Evolutionary conservation across 2,797 vertebrate genomes (phyloP).

Genomic region (Acropternis orthonyx): DNA sequence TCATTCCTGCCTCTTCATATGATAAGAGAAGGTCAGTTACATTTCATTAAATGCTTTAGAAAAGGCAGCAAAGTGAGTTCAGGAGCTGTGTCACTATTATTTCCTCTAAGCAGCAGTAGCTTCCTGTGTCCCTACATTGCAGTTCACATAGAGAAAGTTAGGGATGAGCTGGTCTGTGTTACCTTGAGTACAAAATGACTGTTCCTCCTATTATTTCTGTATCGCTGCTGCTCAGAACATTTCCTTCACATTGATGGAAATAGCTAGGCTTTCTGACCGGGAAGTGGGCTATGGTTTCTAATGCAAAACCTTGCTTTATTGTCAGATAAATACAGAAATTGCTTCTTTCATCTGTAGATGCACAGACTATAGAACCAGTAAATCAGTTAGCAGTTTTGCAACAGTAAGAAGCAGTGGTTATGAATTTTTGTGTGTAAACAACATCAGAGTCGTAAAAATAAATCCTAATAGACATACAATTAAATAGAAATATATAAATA

Average conservation of each 20-base stretch:
- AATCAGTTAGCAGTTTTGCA: not conserved
- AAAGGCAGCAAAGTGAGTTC: not conserved
- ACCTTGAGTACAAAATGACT: not conserved
- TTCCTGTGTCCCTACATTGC: not conserved
- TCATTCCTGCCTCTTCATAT: not conserved
- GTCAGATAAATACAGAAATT: not conserved
- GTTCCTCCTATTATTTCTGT: not conserved
- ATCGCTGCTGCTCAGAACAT: not conserved
- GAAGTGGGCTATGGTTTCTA: not conserved
- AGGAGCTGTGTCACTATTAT: not conserved
- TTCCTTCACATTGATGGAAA: not conserved
- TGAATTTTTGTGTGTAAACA: not conserved
- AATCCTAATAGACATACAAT: not conserved
- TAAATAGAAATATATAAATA: not conserved
- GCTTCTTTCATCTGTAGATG: not conserved
- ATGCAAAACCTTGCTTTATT: not conserved
- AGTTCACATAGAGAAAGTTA: not conserved
- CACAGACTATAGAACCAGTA: not conserved
- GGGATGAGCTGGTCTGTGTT: accelerated
- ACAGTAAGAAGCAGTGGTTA: not conserved
- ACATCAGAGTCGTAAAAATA: not conserved
- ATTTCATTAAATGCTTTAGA: not conserved
- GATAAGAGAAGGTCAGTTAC: not conserved
- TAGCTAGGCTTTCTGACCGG: not conserved
- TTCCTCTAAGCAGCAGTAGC: not conserved